phyloP scores from a whole-genome alignment of 1,140 invertebrate species.

The Aphis craccivora region DNA sequence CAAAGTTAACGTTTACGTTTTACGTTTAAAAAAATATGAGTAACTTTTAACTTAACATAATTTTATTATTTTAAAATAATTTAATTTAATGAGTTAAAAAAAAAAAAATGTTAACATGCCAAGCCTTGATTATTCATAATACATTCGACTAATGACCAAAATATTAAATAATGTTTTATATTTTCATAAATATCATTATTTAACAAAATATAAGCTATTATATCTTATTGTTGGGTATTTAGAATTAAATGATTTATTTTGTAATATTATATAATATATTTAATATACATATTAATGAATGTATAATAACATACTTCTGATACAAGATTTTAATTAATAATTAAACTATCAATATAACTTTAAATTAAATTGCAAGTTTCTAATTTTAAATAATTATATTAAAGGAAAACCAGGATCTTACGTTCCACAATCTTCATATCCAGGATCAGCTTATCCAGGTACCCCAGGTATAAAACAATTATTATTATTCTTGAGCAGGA shows the following conservation, averaged over 20 bases:
- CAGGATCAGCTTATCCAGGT: slow-evolving; percentile 61
- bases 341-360: background rate
- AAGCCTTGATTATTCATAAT: too few species aligned
- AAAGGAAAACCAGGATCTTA: slow-evolving; percentile 54
- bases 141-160: background rate
- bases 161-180: background rate
- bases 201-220: background rate
- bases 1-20: too few species aligned
- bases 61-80: too few species aligned
- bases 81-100: too few species aligned
- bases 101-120: too few species aligned
- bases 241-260: slow-evolving; percentile 60
- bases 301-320: background rate
- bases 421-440: slow-evolving; percentile 60
- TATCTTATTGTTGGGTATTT: background rate
- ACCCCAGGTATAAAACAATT: background rate
- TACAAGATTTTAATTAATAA: background rate
- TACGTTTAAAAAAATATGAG: too few species aligned
- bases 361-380: background rate
- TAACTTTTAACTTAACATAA: too few species aligned
- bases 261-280: background rate
- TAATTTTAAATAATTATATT: background rate
- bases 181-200: background rate
- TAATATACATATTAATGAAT: too few species aligned
- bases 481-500: background rate